Base-by-base conservation (phyloP, 2,888 invertebrate species). In the Gari tellinella region DNA sequence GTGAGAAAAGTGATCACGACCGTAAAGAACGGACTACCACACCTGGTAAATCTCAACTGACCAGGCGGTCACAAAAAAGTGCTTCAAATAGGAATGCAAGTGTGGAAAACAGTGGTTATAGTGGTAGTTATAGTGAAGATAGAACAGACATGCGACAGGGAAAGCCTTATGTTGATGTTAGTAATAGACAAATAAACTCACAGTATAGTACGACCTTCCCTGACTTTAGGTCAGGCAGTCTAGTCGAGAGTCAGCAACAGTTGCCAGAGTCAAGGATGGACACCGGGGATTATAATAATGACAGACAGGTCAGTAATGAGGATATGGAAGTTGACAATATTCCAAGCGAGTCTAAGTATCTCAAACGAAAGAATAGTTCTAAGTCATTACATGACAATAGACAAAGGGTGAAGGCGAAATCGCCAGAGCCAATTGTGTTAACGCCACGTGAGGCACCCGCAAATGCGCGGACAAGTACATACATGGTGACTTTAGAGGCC, bases 151-250 rank as follows among this genome's bases (percentile, higher is more conserved):
- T 49, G 2, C 64, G 65, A 43, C 73, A 68, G 41, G 74, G 61
- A 19, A 72, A 69, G 26, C 49, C 74, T 10, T 66, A 69, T 45
- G 53, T 72, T 41, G 79, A 79, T 62, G 62, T 75, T 51, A 72
- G 72, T 25, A 72, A 68, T 65, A 23, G 79, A 38, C 79, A 62
- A 43, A 56, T 57, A 43, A 72, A 68, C 31, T 62, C 65, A 25
- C 75, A 75, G 21, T 84, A 85, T 68, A 82, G 79, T 25, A 82
- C 82, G 21, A 86, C 85, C 7, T 88, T 88, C 68, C 76, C 85
- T 1, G 88, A 88, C 65, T 86, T 86, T 60, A 78, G 86, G 26
- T 78, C 77, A 14, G 75, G 80, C 14, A 83, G 81, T 65, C 70
- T 82, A 37, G 65, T 83, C 43, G 84, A 84, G 41, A 51, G 68